Conservation (phyloP, 1,140 invertebrate species). For the Formica selysi region DNA sequence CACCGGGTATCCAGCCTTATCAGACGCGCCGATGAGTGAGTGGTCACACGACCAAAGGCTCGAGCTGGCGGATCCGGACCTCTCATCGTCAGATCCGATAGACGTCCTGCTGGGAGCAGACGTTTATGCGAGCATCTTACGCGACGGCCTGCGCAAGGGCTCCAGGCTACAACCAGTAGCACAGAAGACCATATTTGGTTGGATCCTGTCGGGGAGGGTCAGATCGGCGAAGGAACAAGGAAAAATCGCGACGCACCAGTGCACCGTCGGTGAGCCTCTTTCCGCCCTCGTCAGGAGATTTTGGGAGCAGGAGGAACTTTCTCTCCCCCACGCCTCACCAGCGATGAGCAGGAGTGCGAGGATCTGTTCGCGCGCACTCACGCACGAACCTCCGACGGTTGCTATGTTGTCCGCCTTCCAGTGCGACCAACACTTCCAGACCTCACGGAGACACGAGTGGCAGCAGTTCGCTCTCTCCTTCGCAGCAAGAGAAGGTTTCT, state of each 20-base stretch:
- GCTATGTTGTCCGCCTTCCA: neutral
- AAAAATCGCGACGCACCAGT: neutral
- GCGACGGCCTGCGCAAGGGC: neutral
- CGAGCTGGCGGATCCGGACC: neutral
- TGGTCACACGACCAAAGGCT: neutral
- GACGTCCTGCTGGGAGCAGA: neutral
- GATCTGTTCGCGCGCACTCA: neutral
- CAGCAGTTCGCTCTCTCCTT: neutral
- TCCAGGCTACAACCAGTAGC: neutral
- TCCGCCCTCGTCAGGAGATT: neutral
- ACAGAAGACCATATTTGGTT: neutral
- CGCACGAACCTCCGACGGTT: neutral
- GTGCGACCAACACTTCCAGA: neutral
- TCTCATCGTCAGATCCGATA: neutral
- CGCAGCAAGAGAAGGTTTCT: neutral
- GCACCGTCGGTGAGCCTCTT: neutral
- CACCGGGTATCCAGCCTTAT: neutral
- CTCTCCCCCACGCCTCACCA: neutral
- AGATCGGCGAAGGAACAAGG: too few relatives aligned
- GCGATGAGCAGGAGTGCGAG: neutral
- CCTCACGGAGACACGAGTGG: neutral
- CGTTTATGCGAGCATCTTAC: neutral
- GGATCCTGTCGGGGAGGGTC: neutral
- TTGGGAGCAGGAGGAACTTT: conserved; percentile 16
- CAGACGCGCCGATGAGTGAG: too few relatives aligned